Evolutionary conservation across 2,797 vertebrate species (phyloP).

Genomic region (Gadopsis marmoratus): DNA sequence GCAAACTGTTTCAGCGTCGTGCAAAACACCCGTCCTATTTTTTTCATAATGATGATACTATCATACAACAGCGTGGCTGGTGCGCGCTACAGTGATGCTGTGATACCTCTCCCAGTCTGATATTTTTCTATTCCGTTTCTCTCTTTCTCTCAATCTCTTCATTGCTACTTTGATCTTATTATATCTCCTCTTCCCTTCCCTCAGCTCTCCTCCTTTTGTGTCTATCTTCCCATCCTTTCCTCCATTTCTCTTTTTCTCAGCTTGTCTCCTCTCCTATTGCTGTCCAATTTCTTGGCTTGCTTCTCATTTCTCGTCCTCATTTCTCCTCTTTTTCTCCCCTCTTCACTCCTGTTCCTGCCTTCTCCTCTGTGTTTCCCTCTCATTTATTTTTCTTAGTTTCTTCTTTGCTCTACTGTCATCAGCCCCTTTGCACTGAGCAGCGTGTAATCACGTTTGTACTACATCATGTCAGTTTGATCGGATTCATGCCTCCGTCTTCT

Average conservation of each 20-base stretch:
- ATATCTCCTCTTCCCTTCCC: background rate
- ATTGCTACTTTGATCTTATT: constrained; percentile 28
- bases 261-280: constrained; percentile 33
- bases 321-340: constrained; percentile 7
- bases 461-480: constrained; percentile 77
- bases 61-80: constrained; percentile 36
- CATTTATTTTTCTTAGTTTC: constrained; percentile 61
- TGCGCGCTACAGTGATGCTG: background rate
- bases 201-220: constrained; percentile 3
- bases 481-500: constrained; percentile 74
- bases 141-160: constrained; percentile 15
- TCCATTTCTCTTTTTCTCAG: constrained; percentile 32
- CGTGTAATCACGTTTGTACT: constrained; percentile 82
- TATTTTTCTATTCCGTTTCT: background rate
- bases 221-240: constrained; percentile 1
- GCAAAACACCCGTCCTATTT: constrained; percentile 68
- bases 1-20: constrained; percentile 62
- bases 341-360: constrained; percentile 10
- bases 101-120: constrained; percentile 3
- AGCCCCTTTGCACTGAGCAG: constrained; percentile 62
- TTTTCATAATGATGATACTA: constrained; percentile 64
- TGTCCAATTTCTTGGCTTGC: constrained; percentile 35
- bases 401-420: constrained; percentile 52
- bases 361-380: constrained; percentile 21
- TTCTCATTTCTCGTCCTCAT: constrained; percentile 22